Percentiles rank a stretch among this genome's conserved stretches.
Evolutionary conservation across 2,888 invertebrate genomes (phyloP).

Genomic region (Drosophila maculinotata): DNA sequence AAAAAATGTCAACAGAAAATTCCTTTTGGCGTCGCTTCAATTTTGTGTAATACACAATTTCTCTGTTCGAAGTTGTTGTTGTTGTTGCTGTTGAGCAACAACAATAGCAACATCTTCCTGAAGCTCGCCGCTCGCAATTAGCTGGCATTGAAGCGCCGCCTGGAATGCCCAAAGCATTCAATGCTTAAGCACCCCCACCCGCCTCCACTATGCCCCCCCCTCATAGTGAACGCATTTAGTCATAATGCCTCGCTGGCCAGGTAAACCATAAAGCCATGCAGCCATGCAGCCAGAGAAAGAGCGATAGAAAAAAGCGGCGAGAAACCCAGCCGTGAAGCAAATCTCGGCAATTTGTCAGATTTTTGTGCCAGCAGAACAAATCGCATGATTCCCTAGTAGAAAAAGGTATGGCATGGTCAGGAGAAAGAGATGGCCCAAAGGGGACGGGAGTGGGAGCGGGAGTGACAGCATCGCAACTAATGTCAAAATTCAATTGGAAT

Average conservation of each 20-base stretch:
- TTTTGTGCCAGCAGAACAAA: slow-evolving; percentile 50
- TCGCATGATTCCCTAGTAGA: slow-evolving; percentile 29
- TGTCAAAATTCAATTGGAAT: slow-evolving; percentile 75
- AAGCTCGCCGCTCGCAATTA: slow-evolving; percentile 36
- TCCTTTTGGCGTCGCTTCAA: slow-evolving; percentile 73
- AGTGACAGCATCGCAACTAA: slow-evolving; percentile 46
- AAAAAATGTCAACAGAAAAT: slow-evolving; percentile 81
- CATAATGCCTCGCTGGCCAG: slow-evolving; percentile 40
- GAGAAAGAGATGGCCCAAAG: too few species aligned
- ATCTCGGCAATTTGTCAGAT: slow-evolving; percentile 69
- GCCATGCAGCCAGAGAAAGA: neutral
- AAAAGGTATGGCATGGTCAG: neutral
- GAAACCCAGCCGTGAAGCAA: slow-evolving; percentile 22
- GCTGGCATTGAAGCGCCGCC: slow-evolving; percentile 28
- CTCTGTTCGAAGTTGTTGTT: slow-evolving; percentile 5
- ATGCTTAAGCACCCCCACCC: neutral
- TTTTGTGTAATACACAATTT: slow-evolving; percentile 55
- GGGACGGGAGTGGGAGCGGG: neutral
- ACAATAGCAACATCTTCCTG: slow-evolving; percentile 6
- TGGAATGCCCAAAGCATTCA: slow-evolving; percentile 4
- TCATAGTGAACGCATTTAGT: slow-evolving; percentile 9
- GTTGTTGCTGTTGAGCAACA: slow-evolving; percentile 6
- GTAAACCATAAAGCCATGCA: slow-evolving; percentile 37
- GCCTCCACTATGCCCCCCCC: neutral
- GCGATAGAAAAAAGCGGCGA: neutral